Evolutionary conservation across 1,140 invertebrate genomes (phyloP), one percentile per base, ranked within the genome.

Genomic region (Potamilus streckersoni): DNA sequence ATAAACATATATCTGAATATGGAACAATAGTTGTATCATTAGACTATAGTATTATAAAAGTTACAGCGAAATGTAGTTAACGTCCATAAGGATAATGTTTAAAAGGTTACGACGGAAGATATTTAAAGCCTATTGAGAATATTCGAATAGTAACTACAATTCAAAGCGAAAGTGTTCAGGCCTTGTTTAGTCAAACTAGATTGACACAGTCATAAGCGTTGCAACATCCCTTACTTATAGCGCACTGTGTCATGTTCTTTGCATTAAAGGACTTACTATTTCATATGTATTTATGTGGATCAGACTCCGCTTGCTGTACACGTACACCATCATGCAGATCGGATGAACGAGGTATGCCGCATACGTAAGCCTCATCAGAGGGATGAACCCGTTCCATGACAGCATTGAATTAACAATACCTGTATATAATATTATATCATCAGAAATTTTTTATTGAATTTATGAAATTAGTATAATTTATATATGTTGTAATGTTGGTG

Each of bases 321-420:
- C n/a, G 55, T 79, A 81, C 1, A 73, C 58, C 60, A 64, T 67
- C 78, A 78, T 95, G 60, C 93, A 92, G 19, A 93, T 94, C 62
- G 96, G 95, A 67, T 88, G 87, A 14, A 87, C 65, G 0, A 89
- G 72, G 73, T 88, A 89, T 31, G 80, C 78, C 16, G 80, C 78
- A 73, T 85, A 88, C 0, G 87, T 83, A n/a, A 88, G 77, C 3
- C 85, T 76, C 13, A 82, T 80, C 11, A 88, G 49, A 19, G 86
- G 87, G 1, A 83, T 73, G 57, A 87, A 81, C 0, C 77, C 71
- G 4, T 70, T 92, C 88, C 95, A 95, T 1, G 95, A 96, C 23
- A 98, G 91, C 27, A 96, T 89, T 1, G 91, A 93, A 70, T 94
- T 93, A 27, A 95, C 93, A 55, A 91, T 85, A 77, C 93, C 94